Conservation (phyloP, 2,797 vertebrate species). For the Etheostoma nigrum region DNA sequence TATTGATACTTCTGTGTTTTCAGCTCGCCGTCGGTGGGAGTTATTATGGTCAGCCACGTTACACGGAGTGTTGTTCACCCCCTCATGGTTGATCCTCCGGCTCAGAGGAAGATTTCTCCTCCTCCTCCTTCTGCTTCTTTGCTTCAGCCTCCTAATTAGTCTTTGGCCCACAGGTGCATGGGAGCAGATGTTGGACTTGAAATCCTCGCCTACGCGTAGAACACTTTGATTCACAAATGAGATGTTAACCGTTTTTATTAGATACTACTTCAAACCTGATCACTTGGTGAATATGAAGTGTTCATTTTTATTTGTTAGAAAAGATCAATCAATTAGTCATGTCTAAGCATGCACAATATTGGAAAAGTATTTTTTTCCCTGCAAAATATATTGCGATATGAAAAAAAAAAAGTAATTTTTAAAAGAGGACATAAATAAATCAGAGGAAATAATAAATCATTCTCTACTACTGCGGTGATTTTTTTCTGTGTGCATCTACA, state of each 20-base stretch:
- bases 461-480: no score
- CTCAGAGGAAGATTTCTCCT: background rate
- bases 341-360: no score
- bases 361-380: no score
- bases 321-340: background rate
- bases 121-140: conserved; percentile 2
- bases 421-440: no score
- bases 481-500: no score
- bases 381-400: no score
- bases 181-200: conserved; percentile 38
- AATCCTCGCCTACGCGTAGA: background rate
- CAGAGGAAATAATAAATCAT: no score
- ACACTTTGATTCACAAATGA: conserved; percentile 20
- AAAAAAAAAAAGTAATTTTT: no score
- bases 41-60: background rate
- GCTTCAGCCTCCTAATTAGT: conserved; percentile 35
- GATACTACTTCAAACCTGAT: background rate
- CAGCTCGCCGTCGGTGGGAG: background rate
- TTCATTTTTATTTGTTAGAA: background rate
- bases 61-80: background rate
- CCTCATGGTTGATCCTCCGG: background rate
- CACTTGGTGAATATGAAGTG: no score
- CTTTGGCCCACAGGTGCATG: conserved; percentile 30
- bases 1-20: conserved; percentile 68
- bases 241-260: background rate